Evolutionary conservation across 2,888 invertebrate genomes (phyloP).

Genomic region (Trichopoda pennipes): DNA sequence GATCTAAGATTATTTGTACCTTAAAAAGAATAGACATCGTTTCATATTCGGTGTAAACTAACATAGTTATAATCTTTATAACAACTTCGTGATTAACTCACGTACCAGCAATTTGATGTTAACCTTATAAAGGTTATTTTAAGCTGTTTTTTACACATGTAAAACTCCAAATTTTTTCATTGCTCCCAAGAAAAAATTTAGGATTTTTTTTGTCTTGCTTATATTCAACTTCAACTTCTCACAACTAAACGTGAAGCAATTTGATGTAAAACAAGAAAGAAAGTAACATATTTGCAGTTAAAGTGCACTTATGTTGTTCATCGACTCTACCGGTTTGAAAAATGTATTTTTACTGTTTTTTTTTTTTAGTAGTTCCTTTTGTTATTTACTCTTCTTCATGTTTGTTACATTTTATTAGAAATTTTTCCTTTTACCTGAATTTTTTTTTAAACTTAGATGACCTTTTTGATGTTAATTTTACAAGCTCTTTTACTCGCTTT

Average conservation of each 20-base stretch:
- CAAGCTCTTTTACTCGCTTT: constrained; percentile 24
- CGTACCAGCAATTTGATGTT: constrained; percentile 49
- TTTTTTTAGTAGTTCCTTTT: constrained; percentile 19
- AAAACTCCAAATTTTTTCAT: neutral
- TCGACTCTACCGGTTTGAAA: constrained; percentile 11
- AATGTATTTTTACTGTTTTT: constrained; percentile 3
- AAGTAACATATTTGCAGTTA: constrained; percentile 37
- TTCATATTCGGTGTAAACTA: neutral
- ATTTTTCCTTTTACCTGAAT: neutral
- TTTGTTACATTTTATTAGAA: constrained; percentile 41
- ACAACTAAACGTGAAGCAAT: constrained; percentile 23
- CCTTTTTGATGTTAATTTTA: constrained; percentile 44
- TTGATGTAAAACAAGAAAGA: constrained; percentile 24
- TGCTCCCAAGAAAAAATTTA: constrained; percentile 2
- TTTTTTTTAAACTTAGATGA: constrained; percentile 24
- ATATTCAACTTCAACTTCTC: constrained; percentile 5
- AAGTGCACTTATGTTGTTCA: constrained; percentile 42
- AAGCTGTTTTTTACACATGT: constrained; percentile 1
- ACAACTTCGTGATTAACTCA: constrained; percentile 23
- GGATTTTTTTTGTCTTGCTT: neutral
- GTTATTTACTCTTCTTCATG: neutral
- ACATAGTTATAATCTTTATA: neutral
- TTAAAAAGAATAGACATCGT: no score
- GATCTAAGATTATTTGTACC: no score
- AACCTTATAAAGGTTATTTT: constrained; percentile 43